phyloP scores from a whole-genome alignment of 2,797 vertebrate species.

The Amblyopsis hoosieri region DNA sequence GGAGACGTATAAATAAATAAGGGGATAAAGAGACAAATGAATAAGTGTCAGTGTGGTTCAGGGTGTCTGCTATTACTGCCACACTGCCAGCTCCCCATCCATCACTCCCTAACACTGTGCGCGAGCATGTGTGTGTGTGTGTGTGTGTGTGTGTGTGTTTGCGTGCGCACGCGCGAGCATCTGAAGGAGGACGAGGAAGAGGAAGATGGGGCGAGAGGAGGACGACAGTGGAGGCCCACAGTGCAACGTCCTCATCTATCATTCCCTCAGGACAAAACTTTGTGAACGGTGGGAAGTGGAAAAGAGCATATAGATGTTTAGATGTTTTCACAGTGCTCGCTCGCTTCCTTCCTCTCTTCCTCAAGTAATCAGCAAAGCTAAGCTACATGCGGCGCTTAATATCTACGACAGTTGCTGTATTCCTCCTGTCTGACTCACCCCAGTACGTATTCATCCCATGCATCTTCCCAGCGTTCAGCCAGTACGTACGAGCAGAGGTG shows the following conservation, averaged over 20 bases:
- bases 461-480: background rate
- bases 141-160: slow-evolving; percentile 25
- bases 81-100: slow-evolving; percentile 67
- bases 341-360: slow-evolving; percentile 58
- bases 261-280: slow-evolving; percentile 56
- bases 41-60: slow-evolving; percentile 58
- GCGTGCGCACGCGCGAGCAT: slow-evolving; percentile 7
- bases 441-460: background rate
- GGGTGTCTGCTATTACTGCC: slow-evolving; percentile 70
- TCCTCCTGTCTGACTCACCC: slow-evolving; percentile 19
- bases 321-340: slow-evolving; percentile 67
- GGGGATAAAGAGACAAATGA: slow-evolving; percentile 55
- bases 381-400: too few relatives aligned
- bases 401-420: background rate
- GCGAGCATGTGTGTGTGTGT: slow-evolving; percentile 27
- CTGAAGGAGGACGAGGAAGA: slow-evolving; percentile 49
- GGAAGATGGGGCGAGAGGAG: slow-evolving; percentile 58
- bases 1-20: slow-evolving; percentile 59
- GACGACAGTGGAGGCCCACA: slow-evolving; percentile 67
- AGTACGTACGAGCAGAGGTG: background rate
- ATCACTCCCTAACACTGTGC: slow-evolving; percentile 69
- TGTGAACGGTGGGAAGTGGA: slow-evolving; percentile 40
- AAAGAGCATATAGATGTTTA: slow-evolving; percentile 51
- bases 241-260: slow-evolving; percentile 70
- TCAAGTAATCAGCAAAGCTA: slow-evolving; percentile 51